Percentiles rank a stretch among this genome's conserved stretches.
These are phyloP conservation scores for Acyrthosiphon pisum DNA, from an alignment of 1,140 invertebrate species.

Conservation along the genomic window DNA sequence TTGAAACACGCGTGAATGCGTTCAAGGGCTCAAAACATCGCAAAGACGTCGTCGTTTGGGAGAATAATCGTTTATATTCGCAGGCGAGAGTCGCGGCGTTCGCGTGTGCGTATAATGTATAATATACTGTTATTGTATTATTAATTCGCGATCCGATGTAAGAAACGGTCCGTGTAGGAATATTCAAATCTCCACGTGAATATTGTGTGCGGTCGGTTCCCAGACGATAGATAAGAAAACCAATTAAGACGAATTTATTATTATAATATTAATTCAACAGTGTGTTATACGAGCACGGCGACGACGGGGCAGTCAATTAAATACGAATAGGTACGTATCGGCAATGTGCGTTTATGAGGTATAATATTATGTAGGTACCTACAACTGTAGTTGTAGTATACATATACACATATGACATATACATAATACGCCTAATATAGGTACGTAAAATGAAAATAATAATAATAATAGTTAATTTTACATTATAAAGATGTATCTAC, in stretches of 20 bases:
- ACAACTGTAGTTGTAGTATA: too few species aligned
- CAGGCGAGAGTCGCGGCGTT: not conserved
- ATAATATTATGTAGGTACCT: not conserved
- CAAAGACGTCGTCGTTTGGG: not conserved
- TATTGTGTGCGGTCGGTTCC: not conserved
- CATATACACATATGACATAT: too few species aligned
- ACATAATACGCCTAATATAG: not conserved
- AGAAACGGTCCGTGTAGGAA: not conserved
- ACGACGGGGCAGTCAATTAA: not conserved
- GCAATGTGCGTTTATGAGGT: not conserved
- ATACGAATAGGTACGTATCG: not conserved
- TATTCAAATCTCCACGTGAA: not conserved
- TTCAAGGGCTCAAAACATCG: not conserved
- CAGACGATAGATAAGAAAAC: not conserved
- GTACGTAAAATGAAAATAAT: not conserved
- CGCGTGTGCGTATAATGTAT: not conserved
- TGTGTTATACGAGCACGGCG: not conserved
- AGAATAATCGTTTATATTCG: not conserved
- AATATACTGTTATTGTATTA: not conserved
- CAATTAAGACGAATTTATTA: constrained; percentile 25
- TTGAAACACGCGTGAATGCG: too few species aligned
- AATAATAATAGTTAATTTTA: not conserved
- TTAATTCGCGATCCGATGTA: not conserved
- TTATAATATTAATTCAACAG: constrained; percentile 21
- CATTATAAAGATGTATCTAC: not conserved